Conservation (phyloP, 2,113 vertebrate genomes). For the Spheniscus mendiculus region DNA sequence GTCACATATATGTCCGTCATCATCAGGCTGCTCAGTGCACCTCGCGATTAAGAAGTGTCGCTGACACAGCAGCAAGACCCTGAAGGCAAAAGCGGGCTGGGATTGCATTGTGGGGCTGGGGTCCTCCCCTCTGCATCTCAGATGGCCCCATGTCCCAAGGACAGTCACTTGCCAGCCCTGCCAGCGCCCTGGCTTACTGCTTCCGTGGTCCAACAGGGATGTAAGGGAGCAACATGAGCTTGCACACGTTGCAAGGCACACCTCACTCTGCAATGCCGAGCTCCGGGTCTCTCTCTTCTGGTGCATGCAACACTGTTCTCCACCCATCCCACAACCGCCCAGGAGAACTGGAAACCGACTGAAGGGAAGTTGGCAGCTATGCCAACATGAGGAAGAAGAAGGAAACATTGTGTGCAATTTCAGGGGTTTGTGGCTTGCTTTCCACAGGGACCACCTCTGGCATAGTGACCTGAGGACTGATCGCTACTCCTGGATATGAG, state of each 20-base stretch:
- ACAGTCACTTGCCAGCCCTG: background rate
- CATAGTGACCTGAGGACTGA: background rate
- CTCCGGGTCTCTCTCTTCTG: background rate
- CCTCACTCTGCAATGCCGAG: rapidly evolving
- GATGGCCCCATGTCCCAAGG: background rate
- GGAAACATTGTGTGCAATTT: background rate
- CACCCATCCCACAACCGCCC: background rate
- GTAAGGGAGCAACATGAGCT: rapidly evolving
- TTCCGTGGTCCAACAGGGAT: rapidly evolving
- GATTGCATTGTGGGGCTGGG: rapidly evolving
- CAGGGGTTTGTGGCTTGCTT: background rate
- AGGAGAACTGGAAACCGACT: background rate
- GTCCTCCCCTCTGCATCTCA: background rate
- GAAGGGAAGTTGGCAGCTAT: background rate
- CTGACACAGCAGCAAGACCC: background rate
- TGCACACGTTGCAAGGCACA: no score
- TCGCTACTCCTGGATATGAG: rapidly evolving
- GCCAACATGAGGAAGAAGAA: background rate
- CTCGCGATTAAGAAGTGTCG: rapidly evolving
- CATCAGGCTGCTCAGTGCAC: rapidly evolving
- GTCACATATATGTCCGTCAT: rapidly evolving
- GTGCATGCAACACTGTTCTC: rapidly evolving
- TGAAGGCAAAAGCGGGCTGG: background rate
- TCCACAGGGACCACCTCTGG: background rate
- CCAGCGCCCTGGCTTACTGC: rapidly evolving